phyloP scores from a whole-genome alignment of 2,797 vertebrate species.

The Tadarida brasiliensis region DNA sequence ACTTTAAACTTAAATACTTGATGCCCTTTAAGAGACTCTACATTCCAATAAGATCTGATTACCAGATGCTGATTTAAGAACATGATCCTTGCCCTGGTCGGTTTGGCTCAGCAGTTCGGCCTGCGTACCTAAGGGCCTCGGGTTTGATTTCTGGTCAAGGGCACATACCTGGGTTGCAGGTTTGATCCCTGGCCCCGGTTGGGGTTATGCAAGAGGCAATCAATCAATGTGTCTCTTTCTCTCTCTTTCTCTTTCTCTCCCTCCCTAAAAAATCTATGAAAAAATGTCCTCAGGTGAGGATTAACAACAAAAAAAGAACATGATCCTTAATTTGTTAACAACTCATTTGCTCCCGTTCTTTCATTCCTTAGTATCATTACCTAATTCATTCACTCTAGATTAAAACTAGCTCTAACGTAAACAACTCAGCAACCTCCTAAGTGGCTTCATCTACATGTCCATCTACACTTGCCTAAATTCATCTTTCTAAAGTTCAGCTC shows the following conservation, averaged over 20 bases:
- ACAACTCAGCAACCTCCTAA: conserved; percentile 15
- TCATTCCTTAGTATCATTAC: neutral
- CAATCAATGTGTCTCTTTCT: too few relatives aligned
- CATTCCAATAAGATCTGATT: conserved; percentile 1
- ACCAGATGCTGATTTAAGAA: neutral
- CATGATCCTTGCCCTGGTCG: neutral
- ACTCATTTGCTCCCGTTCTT: conserved; percentile 15
- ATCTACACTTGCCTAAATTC: neutral
- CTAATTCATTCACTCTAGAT: neutral
- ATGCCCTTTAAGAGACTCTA: conserved; percentile 9
- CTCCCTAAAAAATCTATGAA: too few relatives aligned
- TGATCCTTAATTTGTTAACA: conserved; percentile 36
- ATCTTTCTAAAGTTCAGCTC: conserved; percentile 18
- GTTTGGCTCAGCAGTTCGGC: too few relatives aligned
- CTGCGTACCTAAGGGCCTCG: too few relatives aligned
- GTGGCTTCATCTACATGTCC: neutral
- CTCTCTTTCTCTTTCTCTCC: too few relatives aligned
- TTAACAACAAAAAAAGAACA: neutral
- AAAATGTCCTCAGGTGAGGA: too few relatives aligned
- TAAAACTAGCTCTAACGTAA: conserved; percentile 46
- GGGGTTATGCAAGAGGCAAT: too few relatives aligned
- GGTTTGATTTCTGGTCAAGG: too few relatives aligned
- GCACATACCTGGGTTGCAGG: too few relatives aligned
- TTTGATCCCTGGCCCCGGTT: too few relatives aligned
- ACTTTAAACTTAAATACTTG: neutral